phyloP scores from a whole-genome alignment of 2,113 vertebrate genomes.

The Hemichromis elongatus region DNA sequence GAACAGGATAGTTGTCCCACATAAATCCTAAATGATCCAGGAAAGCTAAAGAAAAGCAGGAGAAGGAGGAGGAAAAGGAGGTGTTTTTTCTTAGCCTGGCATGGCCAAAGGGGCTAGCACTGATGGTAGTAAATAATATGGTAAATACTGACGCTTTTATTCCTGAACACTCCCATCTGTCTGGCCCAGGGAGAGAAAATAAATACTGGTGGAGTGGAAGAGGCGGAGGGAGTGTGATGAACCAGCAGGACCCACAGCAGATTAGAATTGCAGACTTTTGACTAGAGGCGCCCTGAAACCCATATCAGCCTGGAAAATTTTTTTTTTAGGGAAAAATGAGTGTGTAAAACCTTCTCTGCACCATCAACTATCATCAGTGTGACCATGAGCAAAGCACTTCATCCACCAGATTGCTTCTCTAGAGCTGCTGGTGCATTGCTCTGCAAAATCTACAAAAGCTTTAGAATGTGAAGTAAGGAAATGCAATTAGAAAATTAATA shows the following conservation, averaged over 20 bases:
- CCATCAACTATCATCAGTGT: neutral
- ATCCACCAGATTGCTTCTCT: neutral
- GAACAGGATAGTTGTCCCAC: constrained; percentile 24
- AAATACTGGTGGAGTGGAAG: constrained; percentile 36
- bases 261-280: constrained; percentile 33
- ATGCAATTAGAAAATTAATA: neutral
- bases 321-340: neutral
- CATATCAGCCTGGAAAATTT: neutral
- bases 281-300: constrained; percentile 14
- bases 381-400: constrained; percentile 9
- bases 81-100: neutral
- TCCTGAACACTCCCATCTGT: constrained; percentile 54
- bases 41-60: neutral
- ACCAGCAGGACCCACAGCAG: constrained; percentile 19
- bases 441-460: neutral
- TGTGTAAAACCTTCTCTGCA: neutral
- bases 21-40: constrained; percentile 42
- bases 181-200: constrained; percentile 44
- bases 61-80: neutral
- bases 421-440: neutral
- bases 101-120: constrained; percentile 18
- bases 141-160: constrained; percentile 62
- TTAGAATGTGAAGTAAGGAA: neutral
- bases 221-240: constrained; percentile 10
- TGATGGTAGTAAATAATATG: constrained; percentile 58